Evolutionary conservation across 2,797 vertebrate genomes (phyloP), one percentile per base, ranked within the genome.

Genomic region (Argentina silus): DNA sequence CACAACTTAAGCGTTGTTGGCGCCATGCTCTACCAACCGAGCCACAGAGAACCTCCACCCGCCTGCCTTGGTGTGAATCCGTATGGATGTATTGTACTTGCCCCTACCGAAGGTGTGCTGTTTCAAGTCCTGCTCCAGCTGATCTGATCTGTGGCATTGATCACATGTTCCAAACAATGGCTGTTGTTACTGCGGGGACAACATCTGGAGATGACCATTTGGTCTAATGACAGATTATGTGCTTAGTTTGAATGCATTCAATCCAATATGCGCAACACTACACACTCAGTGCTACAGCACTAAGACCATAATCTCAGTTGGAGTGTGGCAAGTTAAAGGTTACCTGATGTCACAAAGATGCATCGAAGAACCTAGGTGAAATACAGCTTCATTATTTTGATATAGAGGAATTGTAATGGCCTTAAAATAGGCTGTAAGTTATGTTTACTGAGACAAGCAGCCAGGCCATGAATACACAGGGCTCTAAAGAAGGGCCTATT

Each of bases 291-390:
- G 21, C 12, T 23, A 65, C 17, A 65, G 2, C 62, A 45, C 7
- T 19, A 17, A 2, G 23, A 43, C 14, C 42, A 19, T 47, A 47
- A 8, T 48, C 8, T 0, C 19, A 19, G 0, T 14, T 48, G 6
- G 64, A 12, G 9, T 50, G 0, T 2, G 44, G 17, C 15, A 12
- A 11, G n/a, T 70, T 12, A 45, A 7, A n/a, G 10, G 9, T 9
- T 3, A 70, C 70, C 67, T 72, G 81, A 70, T 73, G 15, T 77
- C 74, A 81, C 51, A 74, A 51, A 87, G 81, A 84, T 55, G 75
- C 51, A 70, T 72, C 69, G 75, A 78, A 79, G 69, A 80, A 73
- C 67, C 69, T 81, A 10, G 59, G 75, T 81, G 70, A 81, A 72
- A 79, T 79, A 75, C 65, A 64, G 75, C 42, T 63, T 27, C 47